Conservation (phyloP, 2,888 invertebrate genomes). For the Epinotia ramella region DNA sequence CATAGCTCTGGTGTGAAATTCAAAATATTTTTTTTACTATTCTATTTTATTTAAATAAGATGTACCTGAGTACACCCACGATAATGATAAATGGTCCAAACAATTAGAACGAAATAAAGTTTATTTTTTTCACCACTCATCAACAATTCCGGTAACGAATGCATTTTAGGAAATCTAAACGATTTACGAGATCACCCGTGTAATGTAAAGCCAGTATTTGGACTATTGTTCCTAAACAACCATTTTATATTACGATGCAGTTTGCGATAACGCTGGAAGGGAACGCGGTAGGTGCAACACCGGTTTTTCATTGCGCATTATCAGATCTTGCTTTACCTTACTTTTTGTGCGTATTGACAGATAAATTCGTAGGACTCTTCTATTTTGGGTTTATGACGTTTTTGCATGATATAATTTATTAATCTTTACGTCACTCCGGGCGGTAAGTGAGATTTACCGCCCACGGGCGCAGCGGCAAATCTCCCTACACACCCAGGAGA, state of each 20-base stretch:
- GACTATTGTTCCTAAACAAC: conserved; percentile 6
- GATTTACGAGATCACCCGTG: conserved; percentile 5
- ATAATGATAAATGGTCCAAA: background rate
- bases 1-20: too few relatives aligned
- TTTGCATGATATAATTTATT: too few relatives aligned
- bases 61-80: too few relatives aligned
- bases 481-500: too few relatives aligned
- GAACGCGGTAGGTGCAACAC: conserved; percentile 24
- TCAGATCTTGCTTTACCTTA: conserved; percentile 24
- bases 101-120: too few relatives aligned
- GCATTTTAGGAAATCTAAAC: background rate
- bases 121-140: background rate
- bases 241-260: conserved; percentile 25
- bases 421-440: too few relatives aligned
- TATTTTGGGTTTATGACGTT: too few relatives aligned
- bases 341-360: conserved; percentile 50
- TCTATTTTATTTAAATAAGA: too few relatives aligned
- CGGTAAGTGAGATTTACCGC: too few relatives aligned
- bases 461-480: too few relatives aligned
- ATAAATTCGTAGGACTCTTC: background rate
- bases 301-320: conserved; percentile 30
- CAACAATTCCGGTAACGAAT: background rate
- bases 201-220: background rate
- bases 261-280: conserved; percentile 24
- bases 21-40: too few relatives aligned